phyloP scores from a whole-genome alignment of 2,888 invertebrate genomes.

The Epirrhoe alternata region DNA sequence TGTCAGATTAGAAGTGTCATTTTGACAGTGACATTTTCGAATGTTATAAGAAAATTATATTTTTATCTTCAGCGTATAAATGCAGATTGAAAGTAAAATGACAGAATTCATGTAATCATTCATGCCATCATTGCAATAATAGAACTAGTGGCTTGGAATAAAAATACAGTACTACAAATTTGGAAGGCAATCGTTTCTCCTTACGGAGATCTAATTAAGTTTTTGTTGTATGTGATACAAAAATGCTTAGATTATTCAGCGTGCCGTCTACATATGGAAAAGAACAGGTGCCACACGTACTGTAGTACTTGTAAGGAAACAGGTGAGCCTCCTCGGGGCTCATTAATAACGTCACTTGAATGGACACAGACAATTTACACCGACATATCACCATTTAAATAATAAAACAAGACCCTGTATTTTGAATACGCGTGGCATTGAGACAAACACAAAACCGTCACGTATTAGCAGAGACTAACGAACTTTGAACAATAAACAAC shows the following conservation, averaged over 20 bases:
- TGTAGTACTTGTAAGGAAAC: slow-evolving; percentile 30
- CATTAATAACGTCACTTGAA: slow-evolving; percentile 43
- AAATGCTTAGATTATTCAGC: slow-evolving; percentile 5
- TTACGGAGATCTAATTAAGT: slow-evolving; percentile 24
- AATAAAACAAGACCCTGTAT: slow-evolving; percentile 28
- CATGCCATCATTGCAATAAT: too few relatives aligned
- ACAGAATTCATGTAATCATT: too few relatives aligned
- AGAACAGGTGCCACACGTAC: slow-evolving; percentile 41
- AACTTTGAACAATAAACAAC: slow-evolving; percentile 47
- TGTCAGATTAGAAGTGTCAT: not conserved
- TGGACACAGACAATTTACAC: slow-evolving; percentile 34
- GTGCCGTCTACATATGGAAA: slow-evolving; percentile 20
- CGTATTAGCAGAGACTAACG: slow-evolving; percentile 45
- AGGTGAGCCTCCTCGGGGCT: slow-evolving; percentile 37
- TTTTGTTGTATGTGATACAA: slow-evolving; percentile 24
- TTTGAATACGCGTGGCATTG: slow-evolving; percentile 40
- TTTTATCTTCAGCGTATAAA: too few relatives aligned
- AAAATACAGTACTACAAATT: slow-evolving; percentile 12
- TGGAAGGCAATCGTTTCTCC: slow-evolving; percentile 16
- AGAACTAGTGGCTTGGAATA: not conserved
- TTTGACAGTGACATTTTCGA: not conserved
- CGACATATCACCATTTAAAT: slow-evolving; percentile 29
- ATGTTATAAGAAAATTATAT: not conserved
- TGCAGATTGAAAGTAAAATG: too few relatives aligned
- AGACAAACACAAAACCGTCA: slow-evolving; percentile 40